Evolutionary conservation across 2,888 invertebrate genomes (phyloP), one percentile per base, ranked within the genome.

Genomic region (Mythimna loreyi): DNA sequence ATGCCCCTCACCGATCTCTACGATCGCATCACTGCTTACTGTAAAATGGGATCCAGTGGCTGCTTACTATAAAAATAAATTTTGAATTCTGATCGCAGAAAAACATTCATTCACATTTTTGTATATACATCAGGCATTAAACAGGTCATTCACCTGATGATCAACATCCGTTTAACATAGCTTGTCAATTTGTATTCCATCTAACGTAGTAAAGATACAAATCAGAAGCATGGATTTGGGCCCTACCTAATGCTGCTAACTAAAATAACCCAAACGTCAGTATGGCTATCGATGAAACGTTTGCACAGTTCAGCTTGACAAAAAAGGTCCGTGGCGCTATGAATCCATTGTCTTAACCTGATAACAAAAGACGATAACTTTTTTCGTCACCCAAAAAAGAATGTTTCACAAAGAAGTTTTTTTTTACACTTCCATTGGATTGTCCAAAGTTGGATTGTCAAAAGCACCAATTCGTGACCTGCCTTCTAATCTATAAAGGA

Each of bases 321-420:
- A 9, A 25, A 40, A 53, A 23, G 61, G 28, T 25, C 23, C 16
- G 21, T 13, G 19, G 9, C 23, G 50, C 16, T 9, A 13, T 45
- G 11, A 53, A 40, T 23, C 28, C 2, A 61, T 53, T 60, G 69
- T 70, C 23, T 45, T 25, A 36, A 45, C 2, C n/a, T 11, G 19
- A 52, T 33, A 50, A 52, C 21, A 19, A 19, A 3, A 21, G 4
- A n/a, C 43, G 33, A 52, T 52, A 19, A 13, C n/a, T 9, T 45
- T 53, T 25, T 45, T 19, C 2, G 1, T 33, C 11, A 13, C 52
- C 30, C 30, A 23, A 43, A n/a, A 40, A n/a, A 19, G 19, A 19
- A 30, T 13, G 6, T 19, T 50, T 11, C 9, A 13, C 45, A 23
- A 23, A 11, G 11, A 25, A 40, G 40, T 53, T 30, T 59, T 21